phyloP scores from a whole-genome alignment of 1,140 invertebrate species.

The Aethina tumida region DNA sequence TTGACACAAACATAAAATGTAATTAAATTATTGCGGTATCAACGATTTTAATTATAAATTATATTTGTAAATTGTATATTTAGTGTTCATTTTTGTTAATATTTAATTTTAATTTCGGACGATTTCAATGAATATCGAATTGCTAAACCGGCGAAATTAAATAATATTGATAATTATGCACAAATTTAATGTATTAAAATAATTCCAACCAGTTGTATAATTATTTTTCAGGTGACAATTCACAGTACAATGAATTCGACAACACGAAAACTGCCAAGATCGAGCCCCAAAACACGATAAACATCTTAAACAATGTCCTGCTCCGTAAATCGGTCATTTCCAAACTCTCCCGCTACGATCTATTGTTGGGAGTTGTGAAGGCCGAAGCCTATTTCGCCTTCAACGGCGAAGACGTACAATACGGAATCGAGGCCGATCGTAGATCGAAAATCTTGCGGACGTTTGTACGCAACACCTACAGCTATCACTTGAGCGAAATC shows the following conservation, averaged over 20 bases:
- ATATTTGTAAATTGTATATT: too few species aligned
- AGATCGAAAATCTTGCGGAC: slow-evolving; percentile 83
- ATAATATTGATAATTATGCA: too few species aligned
- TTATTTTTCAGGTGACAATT: slow-evolving; percentile 25
- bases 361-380: slow-evolving; percentile 86
- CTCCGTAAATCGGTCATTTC: slow-evolving; percentile 65
- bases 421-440: slow-evolving; percentile 79
- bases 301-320: slow-evolving; percentile 64
- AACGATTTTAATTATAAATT: too few species aligned
- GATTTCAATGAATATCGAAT: too few species aligned
- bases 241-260: slow-evolving; percentile 32
- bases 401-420: slow-evolving; percentile 80
- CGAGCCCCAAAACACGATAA: slow-evolving; percentile 49
- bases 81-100: too few species aligned
- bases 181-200: too few species aligned
- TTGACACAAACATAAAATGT: too few species aligned
- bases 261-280: slow-evolving; percentile 33
- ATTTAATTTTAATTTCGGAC: too few species aligned
- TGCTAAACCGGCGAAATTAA: too few species aligned
- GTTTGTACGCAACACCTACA: slow-evolving; percentile 87
- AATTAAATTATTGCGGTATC: too few species aligned
- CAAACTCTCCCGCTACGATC: slow-evolving; percentile 71
- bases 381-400: slow-evolving; percentile 82
- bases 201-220: too few species aligned
- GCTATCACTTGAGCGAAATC: slow-evolving; percentile 75